Percentiles rank a stretch among this genome's conserved stretches.
These are phyloP conservation scores for Anoplolepis gracilipes DNA, from an alignment of 1,140 invertebrate genomes.

Conservation along the genomic window DNA sequence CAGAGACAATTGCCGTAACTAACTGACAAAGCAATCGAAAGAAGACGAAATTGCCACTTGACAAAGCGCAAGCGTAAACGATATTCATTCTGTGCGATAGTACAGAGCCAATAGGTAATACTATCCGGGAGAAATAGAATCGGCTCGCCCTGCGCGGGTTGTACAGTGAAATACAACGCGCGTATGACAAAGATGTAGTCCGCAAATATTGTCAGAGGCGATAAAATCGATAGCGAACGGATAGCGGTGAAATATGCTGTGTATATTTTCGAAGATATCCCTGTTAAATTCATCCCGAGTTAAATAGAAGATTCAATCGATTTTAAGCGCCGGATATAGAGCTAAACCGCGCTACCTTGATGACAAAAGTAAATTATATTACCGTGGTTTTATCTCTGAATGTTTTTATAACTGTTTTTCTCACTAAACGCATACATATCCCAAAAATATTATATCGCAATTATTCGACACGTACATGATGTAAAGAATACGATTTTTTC, in stretches of 20 bases:
- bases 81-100: conserved; percentile 17
- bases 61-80: conserved; percentile 12
- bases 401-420: not conserved
- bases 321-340: conserved; percentile 9
- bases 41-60: not conserved
- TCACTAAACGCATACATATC: not conserved
- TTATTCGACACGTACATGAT: not conserved
- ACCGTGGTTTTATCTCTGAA: conserved; percentile 9
- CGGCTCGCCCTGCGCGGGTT: not conserved
- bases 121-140: conserved; percentile 29
- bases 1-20: conserved; percentile 10
- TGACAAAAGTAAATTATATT: conserved; percentile 36
- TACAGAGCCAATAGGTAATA: conserved; percentile 30
- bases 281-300: conserved; percentile 14
- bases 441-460: not conserved
- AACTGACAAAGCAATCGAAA: conserved; percentile 47
- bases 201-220: conserved; percentile 19
- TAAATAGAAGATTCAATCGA: conserved; percentile 34
- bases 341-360: not conserved
- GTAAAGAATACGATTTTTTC: conserved; percentile 1
- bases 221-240: conserved; percentile 47
- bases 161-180: not conserved
- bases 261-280: conserved; percentile 14
- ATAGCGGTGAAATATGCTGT: conserved; percentile 20
- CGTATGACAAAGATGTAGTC: conserved; percentile 27